Conservation (phyloP, 2,888 invertebrate genomes). For the Anthophora plumipes region DNA sequence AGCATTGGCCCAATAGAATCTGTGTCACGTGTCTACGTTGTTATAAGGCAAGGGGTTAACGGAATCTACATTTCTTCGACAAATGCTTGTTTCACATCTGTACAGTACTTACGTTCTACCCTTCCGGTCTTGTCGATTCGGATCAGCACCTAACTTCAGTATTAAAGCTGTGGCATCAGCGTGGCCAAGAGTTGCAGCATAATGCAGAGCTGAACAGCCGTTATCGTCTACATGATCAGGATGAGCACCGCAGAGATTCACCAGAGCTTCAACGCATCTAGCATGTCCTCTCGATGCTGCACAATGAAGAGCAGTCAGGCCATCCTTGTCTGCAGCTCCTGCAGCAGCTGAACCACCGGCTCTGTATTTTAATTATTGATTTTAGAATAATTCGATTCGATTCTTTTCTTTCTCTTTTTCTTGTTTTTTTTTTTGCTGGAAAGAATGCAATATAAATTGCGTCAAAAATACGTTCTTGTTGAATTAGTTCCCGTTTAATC, state of each 20-base stretch:
- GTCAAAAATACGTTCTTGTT: no score
- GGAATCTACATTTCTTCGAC: background rate
- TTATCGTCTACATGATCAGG: constrained; percentile 95
- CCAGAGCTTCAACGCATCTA: constrained; percentile 94
- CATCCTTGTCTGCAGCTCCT: constrained; percentile 91
- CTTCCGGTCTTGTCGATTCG: constrained; percentile 96
- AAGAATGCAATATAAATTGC: no score
- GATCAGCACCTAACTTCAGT: constrained; percentile 95
- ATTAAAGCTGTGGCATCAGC: constrained; percentile 96
- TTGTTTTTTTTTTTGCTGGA: no score
- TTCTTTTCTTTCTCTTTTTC: background rate
- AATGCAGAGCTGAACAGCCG: constrained; percentile 98
- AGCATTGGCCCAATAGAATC: no score
- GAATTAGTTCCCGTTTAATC: no score
- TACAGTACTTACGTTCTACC: constrained; percentile 90
- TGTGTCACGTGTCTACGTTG: no score
- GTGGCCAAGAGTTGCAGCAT: constrained; percentile 98
- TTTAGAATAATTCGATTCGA: constrained; percentile 12
- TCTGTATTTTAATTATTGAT: constrained; percentile 66
- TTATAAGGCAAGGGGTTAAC: no score
- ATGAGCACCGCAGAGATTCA: constrained; percentile 94
- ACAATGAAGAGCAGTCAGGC: constrained; percentile 97
- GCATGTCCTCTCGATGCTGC: constrained; percentile 98
- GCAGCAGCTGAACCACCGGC: constrained; percentile 86
- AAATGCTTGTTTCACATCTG: background rate